These are phyloP conservation scores for Plotosus lineatus DNA, from an alignment of 2,113 vertebrate species.

Conservation along the genomic window DNA sequence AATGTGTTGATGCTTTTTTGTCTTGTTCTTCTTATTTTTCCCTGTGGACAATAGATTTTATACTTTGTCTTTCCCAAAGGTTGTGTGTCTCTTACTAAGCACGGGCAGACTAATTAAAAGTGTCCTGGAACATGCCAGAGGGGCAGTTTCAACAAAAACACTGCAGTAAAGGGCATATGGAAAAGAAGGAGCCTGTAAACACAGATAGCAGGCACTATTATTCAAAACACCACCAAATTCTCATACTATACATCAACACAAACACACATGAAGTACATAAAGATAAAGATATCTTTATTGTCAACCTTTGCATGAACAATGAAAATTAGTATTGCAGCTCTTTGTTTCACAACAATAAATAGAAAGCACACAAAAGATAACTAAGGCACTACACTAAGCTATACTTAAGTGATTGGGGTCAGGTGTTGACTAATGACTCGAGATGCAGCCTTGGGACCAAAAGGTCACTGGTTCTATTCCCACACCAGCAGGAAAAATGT, in stretches of 20 bases:
- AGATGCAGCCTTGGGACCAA: no score
- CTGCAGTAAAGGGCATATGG: constrained; percentile 13
- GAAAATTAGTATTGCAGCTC: no score
- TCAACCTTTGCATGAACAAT: no score
- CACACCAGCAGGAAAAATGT: no score
- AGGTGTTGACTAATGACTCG: no score
- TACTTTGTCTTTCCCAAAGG: constrained; percentile 49
- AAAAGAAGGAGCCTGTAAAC: constrained; percentile 2
- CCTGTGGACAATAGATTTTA: constrained; percentile 19
- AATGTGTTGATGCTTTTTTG: constrained; percentile 13
- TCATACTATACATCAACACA: background rate
- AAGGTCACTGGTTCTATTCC: no score
- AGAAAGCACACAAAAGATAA: no score
- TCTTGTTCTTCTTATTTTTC: constrained; percentile 16
- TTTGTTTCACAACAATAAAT: no score
- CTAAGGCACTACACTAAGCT: no score
- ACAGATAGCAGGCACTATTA: constrained; percentile 9
- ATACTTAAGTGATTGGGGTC: no score
- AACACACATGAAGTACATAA: no score
- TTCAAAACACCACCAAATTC: background rate
- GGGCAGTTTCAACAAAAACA: constrained; percentile 10
- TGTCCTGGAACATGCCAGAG: constrained; percentile 33
- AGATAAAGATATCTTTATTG: no score
- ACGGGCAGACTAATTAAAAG: constrained; percentile 44
- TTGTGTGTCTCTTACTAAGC: constrained; percentile 25